A percentile compares a stretch with the other conserved stretches of the same genome.
Conservation (phyloP, 2,113 vertebrate species). For the Laticauda laticaudata region DNA sequence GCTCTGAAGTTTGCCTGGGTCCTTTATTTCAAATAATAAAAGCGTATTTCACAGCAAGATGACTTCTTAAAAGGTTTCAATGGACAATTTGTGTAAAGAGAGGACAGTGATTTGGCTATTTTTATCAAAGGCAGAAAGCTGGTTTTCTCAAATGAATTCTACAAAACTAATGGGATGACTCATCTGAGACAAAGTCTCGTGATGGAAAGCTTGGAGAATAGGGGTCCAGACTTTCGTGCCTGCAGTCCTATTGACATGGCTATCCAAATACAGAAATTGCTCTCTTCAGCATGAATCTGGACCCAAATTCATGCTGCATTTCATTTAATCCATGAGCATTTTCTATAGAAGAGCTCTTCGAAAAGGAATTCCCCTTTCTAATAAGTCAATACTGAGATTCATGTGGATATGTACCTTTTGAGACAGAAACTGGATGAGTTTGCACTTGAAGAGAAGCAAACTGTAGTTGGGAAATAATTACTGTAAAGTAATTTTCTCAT, state of each 20-base stretch:
- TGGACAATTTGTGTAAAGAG: conserved; percentile 48
- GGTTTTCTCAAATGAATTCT: conserved; percentile 28
- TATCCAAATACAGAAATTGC: neutral
- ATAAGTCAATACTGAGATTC: neutral
- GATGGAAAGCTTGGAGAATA: neutral
- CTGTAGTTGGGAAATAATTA: neutral
- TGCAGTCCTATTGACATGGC: neutral
- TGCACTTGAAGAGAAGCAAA: neutral
- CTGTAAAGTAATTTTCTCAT: neutral
- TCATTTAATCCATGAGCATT: neutral
- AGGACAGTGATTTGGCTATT: conserved; percentile 29
- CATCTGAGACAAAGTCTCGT: neutral
- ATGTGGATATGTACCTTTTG: neutral
- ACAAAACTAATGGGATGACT: conserved; percentile 28
- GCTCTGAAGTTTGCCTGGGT: conserved; percentile 43
- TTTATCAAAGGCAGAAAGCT: conserved; percentile 40
- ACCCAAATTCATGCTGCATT: neutral
- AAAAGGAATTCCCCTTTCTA: neutral
- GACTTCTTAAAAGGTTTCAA: conserved; percentile 55
- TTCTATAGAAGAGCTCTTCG: neutral
- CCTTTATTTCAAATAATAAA: conserved; percentile 57
- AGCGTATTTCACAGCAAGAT: conserved; percentile 55
- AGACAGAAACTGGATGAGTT: neutral
- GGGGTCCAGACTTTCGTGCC: neutral
- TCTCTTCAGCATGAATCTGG: neutral